Conservation (phyloP, 2,888 invertebrate species). For the Hyles lineata region DNA sequence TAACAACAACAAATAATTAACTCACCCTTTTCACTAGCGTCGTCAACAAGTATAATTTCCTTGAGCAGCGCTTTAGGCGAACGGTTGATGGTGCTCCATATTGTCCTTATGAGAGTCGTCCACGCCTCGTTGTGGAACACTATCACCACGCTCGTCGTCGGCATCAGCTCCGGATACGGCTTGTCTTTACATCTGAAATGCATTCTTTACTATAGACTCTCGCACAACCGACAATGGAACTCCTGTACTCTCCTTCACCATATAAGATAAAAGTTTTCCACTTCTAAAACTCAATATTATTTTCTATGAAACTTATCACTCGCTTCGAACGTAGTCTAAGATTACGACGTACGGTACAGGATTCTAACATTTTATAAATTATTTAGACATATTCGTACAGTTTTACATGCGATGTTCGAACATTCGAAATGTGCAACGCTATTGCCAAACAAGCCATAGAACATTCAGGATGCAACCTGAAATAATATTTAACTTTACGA, state of each 20-base stretch:
- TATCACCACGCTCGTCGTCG: conserved; percentile 98
- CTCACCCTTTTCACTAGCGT: conserved; percentile 96
- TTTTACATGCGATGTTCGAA: too few species aligned
- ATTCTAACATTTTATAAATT: too few species aligned
- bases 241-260: not conserved
- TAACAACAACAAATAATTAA: conserved; percentile 7
- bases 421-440: too few species aligned
- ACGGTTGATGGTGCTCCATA: conserved; percentile 98
- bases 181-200: conserved; percentile 90
- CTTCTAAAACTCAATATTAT: too few species aligned
- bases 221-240: not conserved
- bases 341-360: too few species aligned
- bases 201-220: conserved; percentile 31
- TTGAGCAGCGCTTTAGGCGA: conserved; percentile 94
- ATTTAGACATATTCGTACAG: too few species aligned
- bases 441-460: too few species aligned
- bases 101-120: conserved; percentile 97
- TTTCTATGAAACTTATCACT: too few species aligned
- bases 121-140: conserved; percentile 99
- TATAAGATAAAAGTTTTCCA: too few species aligned
- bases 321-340: too few species aligned
- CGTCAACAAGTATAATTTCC: conserved; percentile 98
- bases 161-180: conserved; percentile 90
- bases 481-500: too few species aligned
- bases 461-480: too few species aligned